Evolutionary conservation across 1,140 invertebrate species (phyloP), one percentile per base, ranked within the genome.

Genomic region (Trinorchestia longiramus): DNA sequence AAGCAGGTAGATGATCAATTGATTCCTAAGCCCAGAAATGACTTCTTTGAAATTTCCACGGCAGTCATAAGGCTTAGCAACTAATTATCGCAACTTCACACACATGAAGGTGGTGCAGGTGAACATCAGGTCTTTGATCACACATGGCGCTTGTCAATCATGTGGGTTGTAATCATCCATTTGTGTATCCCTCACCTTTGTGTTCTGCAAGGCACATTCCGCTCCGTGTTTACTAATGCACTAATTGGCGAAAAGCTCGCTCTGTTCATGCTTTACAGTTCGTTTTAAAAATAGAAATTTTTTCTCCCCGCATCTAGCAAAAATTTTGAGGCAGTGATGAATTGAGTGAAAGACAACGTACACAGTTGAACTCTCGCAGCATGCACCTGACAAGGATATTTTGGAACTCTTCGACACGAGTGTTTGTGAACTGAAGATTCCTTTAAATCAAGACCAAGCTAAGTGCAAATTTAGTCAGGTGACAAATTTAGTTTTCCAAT

Each of bases 211-310:
- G 15, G 62, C 62, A 28, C 62, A 77, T 77, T 77, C 62, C 62
- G 28, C 62, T 1, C 3, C 88, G n/a, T 90, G 88, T 90, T 90
- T 90, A 90, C 88, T 90, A 43, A 42, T 42, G 88, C 88, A 42
- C 88, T 90, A 90, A 90, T 90, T 90, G 88, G 88, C 88, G 23
- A 36, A 90, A 90, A 90, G 88, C 88, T 42, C n/a, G 15, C 43
- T 90, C 88, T 42, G 43, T 42, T 90, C 43, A 17, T 41, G 88
- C 88, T 90, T 90, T 90, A 41, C 88, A 28, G 88, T 41, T 43
- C 88, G 43, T 43, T 15, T 42, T 90, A 90, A 90, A 90, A 90
- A 43, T 90, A 43, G 88, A 41, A 42, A 36, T 43, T 42, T 90
- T 90, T 90, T 42, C 4, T 90, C 88, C 41, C 6, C n/a, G 15